A percentile compares a stretch with the other conserved stretches of the same genome.
phyloP scores from a whole-genome alignment of 2,797 vertebrate genomes.

The Myoxocephalus aenaeus region DNA sequence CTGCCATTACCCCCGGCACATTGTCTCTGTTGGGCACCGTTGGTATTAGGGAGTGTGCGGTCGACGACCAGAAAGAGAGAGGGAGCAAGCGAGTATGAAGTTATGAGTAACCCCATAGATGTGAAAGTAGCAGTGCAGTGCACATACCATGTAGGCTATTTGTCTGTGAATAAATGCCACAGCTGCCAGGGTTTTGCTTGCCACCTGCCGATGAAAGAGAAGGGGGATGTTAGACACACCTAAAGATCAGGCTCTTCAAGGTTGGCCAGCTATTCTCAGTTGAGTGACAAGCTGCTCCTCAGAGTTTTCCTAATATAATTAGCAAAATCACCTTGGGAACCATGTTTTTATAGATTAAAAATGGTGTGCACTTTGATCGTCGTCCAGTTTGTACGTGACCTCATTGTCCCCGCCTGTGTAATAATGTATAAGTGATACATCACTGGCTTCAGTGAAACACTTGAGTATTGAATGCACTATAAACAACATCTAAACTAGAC shows the following conservation, averaged over 20 bases:
- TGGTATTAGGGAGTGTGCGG: no score
- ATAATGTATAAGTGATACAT: constrained; percentile 18
- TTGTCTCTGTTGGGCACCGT: no score
- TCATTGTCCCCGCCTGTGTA: not conserved
- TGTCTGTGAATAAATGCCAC: not conserved
- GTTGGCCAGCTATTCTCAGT: not conserved
- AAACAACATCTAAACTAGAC: no score
- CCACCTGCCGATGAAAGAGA: not conserved
- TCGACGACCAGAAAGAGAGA: no score
- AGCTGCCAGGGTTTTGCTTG: not conserved
- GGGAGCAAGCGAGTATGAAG: no score
- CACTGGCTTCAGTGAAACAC: constrained; percentile 13
- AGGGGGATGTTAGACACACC: not conserved
- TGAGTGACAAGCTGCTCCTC: not conserved
- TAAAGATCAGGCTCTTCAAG: not conserved
- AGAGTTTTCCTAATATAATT: not conserved
- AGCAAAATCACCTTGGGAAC: not conserved
- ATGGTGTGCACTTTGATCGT: not conserved
- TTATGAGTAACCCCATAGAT: not conserved
- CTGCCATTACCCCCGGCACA: no score
- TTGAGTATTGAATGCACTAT: constrained; percentile 5
- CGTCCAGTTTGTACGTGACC: not conserved
- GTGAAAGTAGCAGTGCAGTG: not conserved
- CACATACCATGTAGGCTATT: not conserved
- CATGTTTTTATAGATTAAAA: not conserved